A percentile compares a stretch with the other conserved stretches of the same genome.
phyloP scores from a whole-genome alignment of 2,797 vertebrate species.

The Cichlasoma orientale region DNA sequence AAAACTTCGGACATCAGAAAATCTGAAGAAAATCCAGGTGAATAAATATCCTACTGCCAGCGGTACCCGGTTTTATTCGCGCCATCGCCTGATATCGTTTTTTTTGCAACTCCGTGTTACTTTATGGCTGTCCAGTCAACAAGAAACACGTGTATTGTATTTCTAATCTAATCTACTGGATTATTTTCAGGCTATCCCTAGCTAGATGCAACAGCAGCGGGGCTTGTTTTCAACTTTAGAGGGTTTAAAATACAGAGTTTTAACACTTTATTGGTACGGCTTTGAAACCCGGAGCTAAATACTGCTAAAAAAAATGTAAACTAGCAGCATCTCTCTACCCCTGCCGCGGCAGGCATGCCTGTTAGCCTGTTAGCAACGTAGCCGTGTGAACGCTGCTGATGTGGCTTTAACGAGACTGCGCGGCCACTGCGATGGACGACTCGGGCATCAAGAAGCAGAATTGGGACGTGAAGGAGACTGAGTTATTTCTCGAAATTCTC shows the following conservation, averaged over 20 bases:
- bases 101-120: conserved; percentile 57
- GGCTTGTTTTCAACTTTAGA: background rate
- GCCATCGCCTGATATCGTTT: background rate
- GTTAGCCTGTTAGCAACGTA: conserved; percentile 25
- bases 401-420: background rate
- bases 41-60: background rate
- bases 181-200: conserved; percentile 41
- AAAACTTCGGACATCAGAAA: conserved; percentile 17
- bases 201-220: background rate
- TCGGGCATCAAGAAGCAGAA: conserved; percentile 66
- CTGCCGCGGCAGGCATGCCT: conserved; percentile 40
- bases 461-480: conserved; percentile 70
- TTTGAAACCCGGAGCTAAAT: background rate
- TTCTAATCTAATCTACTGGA: conserved; percentile 65
- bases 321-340: background rate
- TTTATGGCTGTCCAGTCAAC: conserved; percentile 67
- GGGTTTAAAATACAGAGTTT: background rate
- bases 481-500: conserved; percentile 65
- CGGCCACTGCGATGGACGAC: conserved; percentile 59
- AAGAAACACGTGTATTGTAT: conserved; percentile 62
- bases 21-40: conserved; percentile 51
- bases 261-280: background rate
- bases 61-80: background rate
- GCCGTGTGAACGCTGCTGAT: background rate
- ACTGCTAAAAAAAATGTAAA: background rate